These are phyloP conservation scores for Camarhynchus parvulus DNA, from an alignment of 2,113 vertebrate genomes.

Conservation along the genomic window DNA sequence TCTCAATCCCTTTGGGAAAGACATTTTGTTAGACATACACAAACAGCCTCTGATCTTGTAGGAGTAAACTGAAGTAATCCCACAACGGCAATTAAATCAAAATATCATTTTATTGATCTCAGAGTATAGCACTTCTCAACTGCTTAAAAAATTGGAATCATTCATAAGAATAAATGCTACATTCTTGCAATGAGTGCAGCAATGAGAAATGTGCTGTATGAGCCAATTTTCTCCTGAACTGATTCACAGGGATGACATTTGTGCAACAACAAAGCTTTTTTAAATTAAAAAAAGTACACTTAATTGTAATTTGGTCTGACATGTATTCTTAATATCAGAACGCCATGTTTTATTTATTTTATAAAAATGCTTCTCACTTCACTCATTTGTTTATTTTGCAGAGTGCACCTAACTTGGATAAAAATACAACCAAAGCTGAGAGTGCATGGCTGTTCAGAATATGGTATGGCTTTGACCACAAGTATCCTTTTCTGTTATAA, in stretches of 20 bases:
- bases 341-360: background rate
- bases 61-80: constrained; percentile 50
- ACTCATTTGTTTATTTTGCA: constrained; percentile 66
- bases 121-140: constrained; percentile 19
- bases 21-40: constrained; percentile 33
- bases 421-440: constrained; percentile 74
- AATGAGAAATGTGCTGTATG: background rate
- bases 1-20: background rate
- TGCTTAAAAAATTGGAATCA: constrained; percentile 48
- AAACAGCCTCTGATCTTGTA: constrained; percentile 50
- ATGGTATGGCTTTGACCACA: constrained; percentile 86
- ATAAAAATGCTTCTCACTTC: background rate
- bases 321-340: constrained; percentile 21
- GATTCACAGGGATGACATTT: background rate
- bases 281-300: background rate
- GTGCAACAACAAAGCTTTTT: background rate
- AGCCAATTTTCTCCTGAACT: constrained; percentile 15
- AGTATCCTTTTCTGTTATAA: constrained; percentile 81
- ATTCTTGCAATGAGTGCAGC: background rate
- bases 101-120: constrained; percentile 59
- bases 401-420: constrained; percentile 61
- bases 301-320: constrained; percentile 8
- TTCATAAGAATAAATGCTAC: constrained; percentile 57
- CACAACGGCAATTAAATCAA: constrained; percentile 21
- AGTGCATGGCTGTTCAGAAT: constrained; percentile 78